These are phyloP conservation scores for Hyaena hyaena DNA, from an alignment of 2,113 vertebrate genomes.

Conservation along the genomic window DNA sequence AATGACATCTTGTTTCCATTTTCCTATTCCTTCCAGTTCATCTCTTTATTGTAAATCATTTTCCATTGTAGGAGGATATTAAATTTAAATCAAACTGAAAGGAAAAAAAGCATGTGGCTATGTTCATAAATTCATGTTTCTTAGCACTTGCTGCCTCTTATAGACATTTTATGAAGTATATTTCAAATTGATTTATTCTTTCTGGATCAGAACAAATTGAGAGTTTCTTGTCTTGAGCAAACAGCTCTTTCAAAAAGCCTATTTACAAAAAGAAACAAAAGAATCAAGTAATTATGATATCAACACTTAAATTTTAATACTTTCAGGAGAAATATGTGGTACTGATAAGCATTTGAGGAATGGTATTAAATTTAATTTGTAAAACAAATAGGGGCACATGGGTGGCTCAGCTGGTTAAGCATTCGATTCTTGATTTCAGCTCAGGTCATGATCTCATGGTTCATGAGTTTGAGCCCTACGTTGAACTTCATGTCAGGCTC, in stretches of 20 bases:
- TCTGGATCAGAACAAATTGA: conserved; percentile 46
- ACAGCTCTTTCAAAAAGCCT: conserved; percentile 71
- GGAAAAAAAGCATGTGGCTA: conserved; percentile 21
- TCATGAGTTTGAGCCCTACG: too few species aligned
- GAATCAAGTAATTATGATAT: neutral
- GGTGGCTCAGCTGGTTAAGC: too few species aligned
- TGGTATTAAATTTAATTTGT: conserved; percentile 19
- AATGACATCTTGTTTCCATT: conserved; percentile 70
- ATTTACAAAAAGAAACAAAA: conserved; percentile 37
- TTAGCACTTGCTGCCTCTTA: conserved; percentile 66
- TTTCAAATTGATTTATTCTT: conserved; percentile 42
- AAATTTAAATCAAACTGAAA: conserved; percentile 70
- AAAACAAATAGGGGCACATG: neutral
- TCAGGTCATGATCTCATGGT: too few species aligned
- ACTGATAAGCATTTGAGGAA: neutral
- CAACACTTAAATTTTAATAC: conserved; percentile 45
- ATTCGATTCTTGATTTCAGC: too few species aligned
- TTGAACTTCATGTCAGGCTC: too few species aligned
- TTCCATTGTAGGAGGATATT: conserved; percentile 67
- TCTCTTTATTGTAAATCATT: conserved; percentile 69
- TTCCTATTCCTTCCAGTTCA: conserved; percentile 58
- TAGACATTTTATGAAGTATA: conserved; percentile 76
- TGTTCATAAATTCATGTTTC: conserved; percentile 61
- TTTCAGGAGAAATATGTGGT: conserved; percentile 29
- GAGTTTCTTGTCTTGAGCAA: conserved; percentile 63